Percentiles rank a stretch among this genome's conserved stretches.
These are phyloP conservation scores for Stenodera caucasica DNA, from an alignment of 2,888 invertebrate genomes.

Conservation along the genomic window DNA sequence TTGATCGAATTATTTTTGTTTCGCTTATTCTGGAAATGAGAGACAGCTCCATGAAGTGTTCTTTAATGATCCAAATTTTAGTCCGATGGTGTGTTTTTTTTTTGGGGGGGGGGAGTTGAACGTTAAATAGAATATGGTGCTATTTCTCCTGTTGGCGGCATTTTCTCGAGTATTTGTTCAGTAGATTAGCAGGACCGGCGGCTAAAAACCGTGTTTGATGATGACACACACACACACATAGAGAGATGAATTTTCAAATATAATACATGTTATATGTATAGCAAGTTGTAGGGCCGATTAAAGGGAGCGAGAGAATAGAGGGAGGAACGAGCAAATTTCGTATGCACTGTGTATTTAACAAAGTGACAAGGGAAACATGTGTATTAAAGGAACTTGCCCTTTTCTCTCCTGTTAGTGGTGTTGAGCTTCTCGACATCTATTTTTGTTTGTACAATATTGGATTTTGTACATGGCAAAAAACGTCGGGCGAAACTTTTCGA, in stretches of 20 bases:
- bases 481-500: not conserved
- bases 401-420: not conserved
- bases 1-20: not conserved
- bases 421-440: slow-evolving; percentile 10
- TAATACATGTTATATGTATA: not conserved
- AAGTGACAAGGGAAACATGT: slow-evolving; percentile 46
- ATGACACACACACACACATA: slow-evolving; percentile 32
- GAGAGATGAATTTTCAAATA: slow-evolving; percentile 9
- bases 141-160: slow-evolving; percentile 30
- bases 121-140: slow-evolving; percentile 18
- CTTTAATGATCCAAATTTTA: not conserved
- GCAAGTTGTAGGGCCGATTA: not conserved
- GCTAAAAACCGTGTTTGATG: slow-evolving; percentile 53
- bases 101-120: not conserved
- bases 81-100: too few relatives aligned
- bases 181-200: slow-evolving; percentile 51
- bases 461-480: slow-evolving; percentile 6
- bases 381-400: slow-evolving; percentile 43
- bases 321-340: slow-evolving; percentile 53
- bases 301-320: not conserved
- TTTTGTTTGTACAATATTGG: not conserved
- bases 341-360: slow-evolving; percentile 60
- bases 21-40: not conserved
- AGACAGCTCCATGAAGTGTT: too few relatives aligned
- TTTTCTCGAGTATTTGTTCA: slow-evolving; percentile 51